Conservation (phyloP, 2,888 invertebrate genomes). For the Disparrhopalites patrizii region DNA sequence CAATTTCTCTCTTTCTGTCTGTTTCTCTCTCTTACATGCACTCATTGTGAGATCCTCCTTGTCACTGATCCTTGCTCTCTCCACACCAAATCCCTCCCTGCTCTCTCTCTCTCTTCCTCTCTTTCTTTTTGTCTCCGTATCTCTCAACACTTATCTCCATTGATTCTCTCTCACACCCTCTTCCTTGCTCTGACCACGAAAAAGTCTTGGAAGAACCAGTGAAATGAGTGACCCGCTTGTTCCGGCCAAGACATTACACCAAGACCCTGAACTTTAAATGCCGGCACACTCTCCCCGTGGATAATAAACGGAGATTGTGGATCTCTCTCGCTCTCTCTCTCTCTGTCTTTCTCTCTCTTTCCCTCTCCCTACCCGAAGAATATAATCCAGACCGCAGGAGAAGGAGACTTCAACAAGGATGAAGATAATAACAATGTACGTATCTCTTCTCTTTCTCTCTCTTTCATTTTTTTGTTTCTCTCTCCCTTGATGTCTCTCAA, state of each 20-base stretch:
- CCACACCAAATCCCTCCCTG: constrained; percentile 13
- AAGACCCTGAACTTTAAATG: no score
- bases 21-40: constrained; percentile 13
- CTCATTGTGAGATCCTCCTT: constrained; percentile 8
- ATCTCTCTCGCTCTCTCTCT: no score
- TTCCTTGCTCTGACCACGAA: neutral
- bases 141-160: neutral
- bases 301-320: no score
- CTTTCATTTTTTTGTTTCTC: constrained; percentile 9
- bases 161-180: neutral
- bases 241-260: no score
- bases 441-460: constrained; percentile 19
- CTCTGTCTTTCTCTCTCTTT: no score
- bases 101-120: neutral
- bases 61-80: neutral
- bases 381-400: constrained; percentile 9
- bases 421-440: constrained; percentile 15
- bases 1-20: constrained; percentile 8
- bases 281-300: no score
- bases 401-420: neutral
- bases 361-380: no score
- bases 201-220: no score
- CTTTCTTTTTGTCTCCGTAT: neutral
- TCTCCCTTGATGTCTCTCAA: no score
- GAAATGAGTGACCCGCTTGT: no score